Conservation (phyloP, 2,113 vertebrate species). For the Scytalopus superciliaris region DNA sequence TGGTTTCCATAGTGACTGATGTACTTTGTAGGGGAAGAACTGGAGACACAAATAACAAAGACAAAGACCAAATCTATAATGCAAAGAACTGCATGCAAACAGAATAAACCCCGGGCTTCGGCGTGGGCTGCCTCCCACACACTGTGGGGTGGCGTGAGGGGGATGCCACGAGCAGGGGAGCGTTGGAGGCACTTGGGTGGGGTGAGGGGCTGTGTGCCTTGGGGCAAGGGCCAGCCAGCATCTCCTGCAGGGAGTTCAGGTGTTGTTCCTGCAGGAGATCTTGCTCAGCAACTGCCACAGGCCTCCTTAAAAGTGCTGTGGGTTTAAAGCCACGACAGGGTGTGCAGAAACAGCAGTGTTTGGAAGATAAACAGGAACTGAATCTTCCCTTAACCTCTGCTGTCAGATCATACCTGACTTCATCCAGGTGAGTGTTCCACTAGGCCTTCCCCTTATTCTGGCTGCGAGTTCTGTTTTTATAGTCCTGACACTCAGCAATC, state of each 20-base stretch:
- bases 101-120: neutral
- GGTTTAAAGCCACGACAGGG: neutral
- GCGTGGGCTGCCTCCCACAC: accelerated
- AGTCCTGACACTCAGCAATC: neutral
- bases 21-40: neutral
- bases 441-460: neutral
- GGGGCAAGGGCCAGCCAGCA: neutral
- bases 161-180: neutral
- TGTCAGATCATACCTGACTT: neutral
- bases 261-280: neutral
- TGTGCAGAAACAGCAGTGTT: neutral
- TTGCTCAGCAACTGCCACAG: neutral
- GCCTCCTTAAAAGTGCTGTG: neutral
- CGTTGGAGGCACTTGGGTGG: neutral
- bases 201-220: neutral
- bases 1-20: slow-evolving; percentile 59
- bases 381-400: neutral
- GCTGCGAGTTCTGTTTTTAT: neutral
- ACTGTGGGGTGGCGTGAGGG: neutral
- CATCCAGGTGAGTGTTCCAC: neutral
- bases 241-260: neutral
- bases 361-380: neutral
- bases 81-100: neutral
- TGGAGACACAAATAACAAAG: slow-evolving; percentile 31
- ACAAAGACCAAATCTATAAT: slow-evolving; percentile 24